These are phyloP conservation scores for Mimachlamys varia DNA, from an alignment of 2,888 invertebrate genomes.

Conservation along the genomic window DNA sequence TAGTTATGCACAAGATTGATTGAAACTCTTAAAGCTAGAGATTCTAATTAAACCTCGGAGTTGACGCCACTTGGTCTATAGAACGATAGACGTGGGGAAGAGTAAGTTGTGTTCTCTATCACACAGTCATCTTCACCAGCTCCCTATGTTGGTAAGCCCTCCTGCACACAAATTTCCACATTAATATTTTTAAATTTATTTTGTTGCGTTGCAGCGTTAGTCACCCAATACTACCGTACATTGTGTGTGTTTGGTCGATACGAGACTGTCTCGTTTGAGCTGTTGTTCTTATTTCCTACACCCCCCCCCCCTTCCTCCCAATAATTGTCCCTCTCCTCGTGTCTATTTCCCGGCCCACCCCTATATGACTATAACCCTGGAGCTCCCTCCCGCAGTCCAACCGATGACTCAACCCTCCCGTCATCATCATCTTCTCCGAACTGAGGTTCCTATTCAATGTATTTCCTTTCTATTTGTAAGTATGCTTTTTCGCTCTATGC, in stretches of 20 bases:
- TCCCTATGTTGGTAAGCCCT: not conserved
- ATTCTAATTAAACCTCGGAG: not conserved
- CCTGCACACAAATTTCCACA: constrained; percentile 13
- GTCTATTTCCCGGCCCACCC: no score
- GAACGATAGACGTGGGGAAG: not conserved
- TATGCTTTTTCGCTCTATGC: not conserved
- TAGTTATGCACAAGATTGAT: not conserved
- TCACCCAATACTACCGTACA: not conserved
- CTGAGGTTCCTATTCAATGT: not conserved
- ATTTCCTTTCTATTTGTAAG: not conserved
- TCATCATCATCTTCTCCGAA: not conserved
- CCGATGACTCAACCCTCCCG: no score
- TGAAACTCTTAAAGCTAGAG: not conserved
- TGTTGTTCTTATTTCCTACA: not conserved
- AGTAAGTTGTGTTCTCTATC: not conserved
- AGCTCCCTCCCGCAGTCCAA: no score
- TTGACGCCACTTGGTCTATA: not conserved
- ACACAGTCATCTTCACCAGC: not conserved
- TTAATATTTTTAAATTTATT: not conserved
- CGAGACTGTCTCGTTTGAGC: not conserved
- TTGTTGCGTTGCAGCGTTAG: not conserved
- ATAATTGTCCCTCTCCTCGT: no score
- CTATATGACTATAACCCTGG: no score
- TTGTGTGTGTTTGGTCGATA: not conserved
- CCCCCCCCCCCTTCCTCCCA: not conserved